phyloP scores from a whole-genome alignment of 2,113 vertebrate species.

The Oostethus manadensis region DNA sequence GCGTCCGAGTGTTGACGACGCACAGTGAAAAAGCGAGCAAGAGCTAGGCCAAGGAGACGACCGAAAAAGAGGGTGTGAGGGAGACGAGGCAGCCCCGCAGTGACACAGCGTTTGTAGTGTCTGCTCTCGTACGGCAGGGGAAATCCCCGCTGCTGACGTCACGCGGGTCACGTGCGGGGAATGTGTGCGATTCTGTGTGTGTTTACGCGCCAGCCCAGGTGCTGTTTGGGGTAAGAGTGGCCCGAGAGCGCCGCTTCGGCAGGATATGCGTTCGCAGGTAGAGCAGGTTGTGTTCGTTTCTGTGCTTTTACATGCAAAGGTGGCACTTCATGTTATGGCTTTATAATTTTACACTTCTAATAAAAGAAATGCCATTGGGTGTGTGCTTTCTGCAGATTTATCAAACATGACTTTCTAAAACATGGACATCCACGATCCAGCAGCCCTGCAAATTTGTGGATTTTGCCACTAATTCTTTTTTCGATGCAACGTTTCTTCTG shows the following conservation, averaged over 20 bases:
- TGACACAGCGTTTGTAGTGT: slow-evolving; percentile 71
- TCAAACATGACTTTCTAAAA: too few species aligned
- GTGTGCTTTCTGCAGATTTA: too few species aligned
- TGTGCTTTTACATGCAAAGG: too few species aligned
- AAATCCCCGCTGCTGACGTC: slow-evolving; percentile 70
- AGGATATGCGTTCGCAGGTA: slow-evolving; percentile 18
- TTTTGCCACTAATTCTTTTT: too few species aligned
- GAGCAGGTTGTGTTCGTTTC: not conserved
- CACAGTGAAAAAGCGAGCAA: slow-evolving; percentile 5
- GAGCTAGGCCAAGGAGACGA: slow-evolving; percentile 16
- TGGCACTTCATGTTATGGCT: too few species aligned
- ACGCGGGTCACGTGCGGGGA: slow-evolving; percentile 53
- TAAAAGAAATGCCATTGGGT: too few species aligned
- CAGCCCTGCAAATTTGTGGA: too few species aligned
- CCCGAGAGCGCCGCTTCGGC: slow-evolving; percentile 7
- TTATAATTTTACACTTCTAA: too few species aligned
- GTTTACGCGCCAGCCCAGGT: slow-evolving; percentile 36
- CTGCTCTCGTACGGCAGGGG: slow-evolving; percentile 53
- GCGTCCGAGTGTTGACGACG: slow-evolving; percentile 16
- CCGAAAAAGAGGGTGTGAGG: slow-evolving; percentile 29
- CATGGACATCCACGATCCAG: too few species aligned
- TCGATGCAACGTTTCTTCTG: too few species aligned
- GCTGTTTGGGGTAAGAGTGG: slow-evolving; percentile 28
- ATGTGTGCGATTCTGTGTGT: slow-evolving; percentile 21
- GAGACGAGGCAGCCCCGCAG: slow-evolving; percentile 43